phyloP scores from a whole-genome alignment of 2,888 invertebrate genomes.

The Heliconius cydno region DNA sequence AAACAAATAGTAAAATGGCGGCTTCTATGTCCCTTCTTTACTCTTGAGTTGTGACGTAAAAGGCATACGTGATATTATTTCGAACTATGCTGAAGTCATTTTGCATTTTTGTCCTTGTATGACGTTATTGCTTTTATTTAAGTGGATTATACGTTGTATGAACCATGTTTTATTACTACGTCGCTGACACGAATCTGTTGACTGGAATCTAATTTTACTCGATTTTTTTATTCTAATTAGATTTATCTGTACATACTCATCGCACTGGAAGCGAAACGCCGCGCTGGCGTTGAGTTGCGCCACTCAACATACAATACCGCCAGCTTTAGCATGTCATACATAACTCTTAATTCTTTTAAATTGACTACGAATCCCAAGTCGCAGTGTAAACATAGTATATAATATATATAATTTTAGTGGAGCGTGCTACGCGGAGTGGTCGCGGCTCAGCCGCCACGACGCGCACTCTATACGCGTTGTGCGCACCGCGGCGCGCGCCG shows the following conservation, averaged over 20 bases:
- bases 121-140: neutral
- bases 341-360: too few relatives aligned
- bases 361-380: too few relatives aligned
- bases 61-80: neutral
- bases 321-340: too few relatives aligned
- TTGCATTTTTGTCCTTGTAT: neutral
- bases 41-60: neutral
- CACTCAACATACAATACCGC: too few relatives aligned
- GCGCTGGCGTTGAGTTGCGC: too few relatives aligned
- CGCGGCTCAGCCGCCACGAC: conserved; percentile 37
- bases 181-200: too few relatives aligned
- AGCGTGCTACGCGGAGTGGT: conserved; percentile 80
- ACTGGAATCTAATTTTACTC: too few relatives aligned
- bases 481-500: conserved; percentile 86
- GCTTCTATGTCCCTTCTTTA: neutral
- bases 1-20: neutral
- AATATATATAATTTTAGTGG: conserved; percentile 79
- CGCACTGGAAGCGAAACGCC: too few relatives aligned
- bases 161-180: neutral
- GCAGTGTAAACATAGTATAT: too few relatives aligned
- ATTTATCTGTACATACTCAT: too few relatives aligned
- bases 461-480: conserved; percentile 92
- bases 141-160: neutral
- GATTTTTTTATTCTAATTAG: too few relatives aligned
- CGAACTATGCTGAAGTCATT: neutral